Base-by-base conservation (phyloP, 2,888 invertebrate species). In the Diarsia dahlii region DNA sequence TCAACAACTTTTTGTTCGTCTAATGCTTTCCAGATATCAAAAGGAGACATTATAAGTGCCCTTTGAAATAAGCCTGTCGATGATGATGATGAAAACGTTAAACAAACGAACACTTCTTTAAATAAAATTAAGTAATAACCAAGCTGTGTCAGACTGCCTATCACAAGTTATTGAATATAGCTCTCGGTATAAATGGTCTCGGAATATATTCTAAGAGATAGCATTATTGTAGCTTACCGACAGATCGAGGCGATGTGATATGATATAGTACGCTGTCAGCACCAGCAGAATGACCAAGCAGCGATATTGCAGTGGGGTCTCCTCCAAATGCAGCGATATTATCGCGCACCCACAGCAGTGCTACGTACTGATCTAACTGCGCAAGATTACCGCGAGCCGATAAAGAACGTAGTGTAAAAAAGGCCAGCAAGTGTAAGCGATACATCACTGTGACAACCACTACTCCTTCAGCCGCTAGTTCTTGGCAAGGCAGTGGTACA, bases 241-340 rank as follows among this genome's bases (percentile, higher is more conserved):
- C 92, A n/a, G 98, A 97, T 85, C 97, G 95, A 48, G 98, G 97
- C 20, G 98, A 98, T 45, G 97, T 94, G 86, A 98, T 96, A 89
- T 98, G 98, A 84, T 97, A 96, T 69, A 97, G 93, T 8, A 98
- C 97, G 88, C 98, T 97, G 52, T 97, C 97, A 5, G 98, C 98
- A 15, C 98, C 98, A 54, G 98, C 98, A 46, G 98, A 98, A 93
- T 99, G 98, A 0, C 99, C 99, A 88, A 98, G 97, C 0, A 99
- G 92, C 0, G 99, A 99, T n/a, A 99, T 97, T 82, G 97, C 97
- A 63, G 97, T 97, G 0, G 98, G 97, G 93, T 99, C 98, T 8
- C 99, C 99, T 45, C 98, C 98, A 91, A 99, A 99, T 65, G 97
- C 97, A 63, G 96, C 96, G 71, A 99, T 98, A 92, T 99, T 98